Evolutionary conservation across 2,888 invertebrate species (phyloP).

Genomic region (Chloromyia formosa): DNA sequence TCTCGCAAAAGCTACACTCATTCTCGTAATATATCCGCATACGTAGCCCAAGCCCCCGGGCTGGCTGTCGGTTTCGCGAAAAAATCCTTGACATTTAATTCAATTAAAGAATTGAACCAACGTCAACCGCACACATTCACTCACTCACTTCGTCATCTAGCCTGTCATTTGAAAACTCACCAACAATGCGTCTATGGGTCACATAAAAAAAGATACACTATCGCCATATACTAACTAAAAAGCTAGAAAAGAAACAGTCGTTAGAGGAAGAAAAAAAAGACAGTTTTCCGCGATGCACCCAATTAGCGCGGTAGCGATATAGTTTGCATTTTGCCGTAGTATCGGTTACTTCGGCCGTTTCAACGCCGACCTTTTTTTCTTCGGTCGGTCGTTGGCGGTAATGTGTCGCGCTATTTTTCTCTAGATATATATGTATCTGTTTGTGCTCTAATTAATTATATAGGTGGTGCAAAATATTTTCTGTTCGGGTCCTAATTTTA

Average conservation of each 20-base stretch:
- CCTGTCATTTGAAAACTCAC: background rate
- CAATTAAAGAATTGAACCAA: constrained; percentile 24
- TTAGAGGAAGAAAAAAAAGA: background rate
- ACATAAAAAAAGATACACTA: too few species aligned
- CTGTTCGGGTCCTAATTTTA: too few species aligned
- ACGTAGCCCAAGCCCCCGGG: too few species aligned
- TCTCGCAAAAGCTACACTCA: too few species aligned
- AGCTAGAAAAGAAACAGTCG: background rate
- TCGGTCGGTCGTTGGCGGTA: background rate
- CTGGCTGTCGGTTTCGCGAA: background rate
- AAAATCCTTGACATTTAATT: constrained; percentile 42
- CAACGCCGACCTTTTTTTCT: background rate
- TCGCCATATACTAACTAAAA: too few species aligned
- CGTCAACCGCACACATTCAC: background rate
- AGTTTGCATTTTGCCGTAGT: constrained; percentile 38
- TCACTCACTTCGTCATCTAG: background rate
- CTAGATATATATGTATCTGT: background rate
- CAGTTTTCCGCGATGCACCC: constrained; percentile 14
- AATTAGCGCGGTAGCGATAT: constrained; percentile 11
- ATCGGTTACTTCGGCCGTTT: background rate
- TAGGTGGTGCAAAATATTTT: background rate
- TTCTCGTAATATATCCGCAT: too few species aligned
- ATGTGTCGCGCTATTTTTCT: background rate
- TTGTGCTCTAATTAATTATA: background rate
- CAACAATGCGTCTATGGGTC: background rate